phyloP scores from a whole-genome alignment of 2,113 vertebrate species.

The Cyanocitta stelleri region DNA sequence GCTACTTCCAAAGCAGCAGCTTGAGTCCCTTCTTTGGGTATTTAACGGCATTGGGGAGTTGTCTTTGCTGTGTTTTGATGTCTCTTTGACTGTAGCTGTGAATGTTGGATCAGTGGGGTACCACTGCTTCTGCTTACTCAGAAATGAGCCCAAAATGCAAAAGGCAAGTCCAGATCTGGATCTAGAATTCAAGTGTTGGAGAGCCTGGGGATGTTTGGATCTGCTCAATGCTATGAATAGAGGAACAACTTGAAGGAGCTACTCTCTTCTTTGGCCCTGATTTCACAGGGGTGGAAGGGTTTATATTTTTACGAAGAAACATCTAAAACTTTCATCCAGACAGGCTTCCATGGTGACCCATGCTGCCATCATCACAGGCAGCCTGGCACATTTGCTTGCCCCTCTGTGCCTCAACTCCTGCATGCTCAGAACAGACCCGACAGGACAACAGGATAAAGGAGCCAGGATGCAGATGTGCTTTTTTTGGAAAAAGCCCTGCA shows the following conservation, averaged over 20 bases:
- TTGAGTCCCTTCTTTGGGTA: constrained; percentile 5
- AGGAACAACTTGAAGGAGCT: neutral
- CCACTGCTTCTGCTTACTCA: neutral
- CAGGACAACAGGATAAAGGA: neutral
- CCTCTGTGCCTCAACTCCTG: neutral
- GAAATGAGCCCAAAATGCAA: neutral
- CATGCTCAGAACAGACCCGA: neutral
- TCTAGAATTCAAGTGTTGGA: neutral
- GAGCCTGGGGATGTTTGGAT: neutral
- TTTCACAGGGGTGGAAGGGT: neutral
- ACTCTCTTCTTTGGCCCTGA: neutral
- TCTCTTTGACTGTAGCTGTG: neutral
- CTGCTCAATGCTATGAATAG: neutral
- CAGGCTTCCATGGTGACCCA: rapidly evolving
- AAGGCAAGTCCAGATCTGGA: neutral
- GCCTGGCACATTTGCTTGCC: neutral
- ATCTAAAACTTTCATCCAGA: neutral
- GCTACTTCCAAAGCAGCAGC: constrained; percentile 6
- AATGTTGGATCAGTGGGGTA: neutral
- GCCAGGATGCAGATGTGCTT: neutral
- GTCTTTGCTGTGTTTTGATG: neutral
- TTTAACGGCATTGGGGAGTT: neutral
- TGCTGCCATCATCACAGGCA: neutral
- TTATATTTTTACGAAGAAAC: neutral
- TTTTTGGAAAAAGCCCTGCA: neutral